A percentile compares a stretch with the other conserved stretches of the same genome.
Evolutionary conservation across 2,113 vertebrate genomes (phyloP).

Genomic region (Entomyzon cyanotis): DNA sequence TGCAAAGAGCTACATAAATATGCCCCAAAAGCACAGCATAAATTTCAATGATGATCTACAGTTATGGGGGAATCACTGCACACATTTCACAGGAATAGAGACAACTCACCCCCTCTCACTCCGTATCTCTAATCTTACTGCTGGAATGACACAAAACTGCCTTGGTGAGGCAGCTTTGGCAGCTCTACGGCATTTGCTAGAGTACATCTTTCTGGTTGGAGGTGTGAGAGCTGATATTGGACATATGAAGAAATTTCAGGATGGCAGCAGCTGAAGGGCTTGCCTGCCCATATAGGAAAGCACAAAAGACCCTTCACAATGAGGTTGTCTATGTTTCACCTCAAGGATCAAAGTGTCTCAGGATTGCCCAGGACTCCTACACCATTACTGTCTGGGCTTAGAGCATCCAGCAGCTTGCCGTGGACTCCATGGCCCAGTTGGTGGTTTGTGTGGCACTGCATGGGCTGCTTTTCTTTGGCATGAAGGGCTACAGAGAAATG

Average conservation of each 20-base stretch:
- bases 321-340: neutral
- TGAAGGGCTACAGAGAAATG: neutral
- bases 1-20: neutral
- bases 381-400: accelerated
- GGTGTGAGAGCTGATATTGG: neutral
- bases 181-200: neutral
- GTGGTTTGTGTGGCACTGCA: neutral
- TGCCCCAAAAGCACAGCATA: neutral
- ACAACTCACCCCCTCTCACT: neutral
- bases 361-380: neutral
- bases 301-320: neutral
- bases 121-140: neutral
- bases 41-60: neutral
- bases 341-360: neutral
- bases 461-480: neutral
- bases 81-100: neutral
- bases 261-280: neutral
- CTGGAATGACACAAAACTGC: neutral
- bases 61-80: neutral
- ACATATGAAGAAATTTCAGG: neutral
- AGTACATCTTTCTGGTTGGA: neutral
- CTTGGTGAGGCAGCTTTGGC: neutral
- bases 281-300: neutral
- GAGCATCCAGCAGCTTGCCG: neutral
- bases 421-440: accelerated